Conservation (phyloP, 2,113 vertebrate species). For the Limnothrissa miodon region DNA sequence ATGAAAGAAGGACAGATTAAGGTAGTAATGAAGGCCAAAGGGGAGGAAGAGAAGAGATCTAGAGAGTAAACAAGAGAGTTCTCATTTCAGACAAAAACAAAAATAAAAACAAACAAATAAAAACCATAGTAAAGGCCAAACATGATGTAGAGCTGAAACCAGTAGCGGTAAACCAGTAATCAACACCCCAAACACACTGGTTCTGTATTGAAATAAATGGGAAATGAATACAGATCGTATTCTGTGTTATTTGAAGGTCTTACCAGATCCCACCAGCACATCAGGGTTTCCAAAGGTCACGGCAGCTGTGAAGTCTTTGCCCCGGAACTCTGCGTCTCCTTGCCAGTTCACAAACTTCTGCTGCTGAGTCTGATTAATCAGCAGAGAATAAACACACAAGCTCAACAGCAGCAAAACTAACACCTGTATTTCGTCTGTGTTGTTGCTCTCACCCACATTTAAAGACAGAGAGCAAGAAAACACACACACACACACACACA, state of each 20-base stretch:
- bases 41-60: background rate
- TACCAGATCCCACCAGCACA: conserved; percentile 81
- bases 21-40: too few relatives aligned
- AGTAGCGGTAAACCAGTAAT: background rate
- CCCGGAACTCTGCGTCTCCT: conserved; percentile 79
- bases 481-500: background rate
- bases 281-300: conserved; percentile 86
- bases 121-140: too few relatives aligned
- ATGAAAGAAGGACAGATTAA: too few relatives aligned
- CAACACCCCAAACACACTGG: background rate
- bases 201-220: background rate
- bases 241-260: background rate
- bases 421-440: background rate
- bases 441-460: background rate
- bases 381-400: background rate
- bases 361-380: conserved; percentile 76
- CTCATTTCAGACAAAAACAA: background rate
- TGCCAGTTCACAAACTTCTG: conserved; percentile 91
- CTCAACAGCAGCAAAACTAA: background rate
- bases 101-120: too few relatives aligned
- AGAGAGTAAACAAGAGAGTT: too few relatives aligned
- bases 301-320: conserved; percentile 80
- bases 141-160: too few relatives aligned
- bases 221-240: background rate
- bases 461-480: background rate